phyloP scores from a whole-genome alignment of 2,797 vertebrate species.

The Meriones psammophilus region DNA sequence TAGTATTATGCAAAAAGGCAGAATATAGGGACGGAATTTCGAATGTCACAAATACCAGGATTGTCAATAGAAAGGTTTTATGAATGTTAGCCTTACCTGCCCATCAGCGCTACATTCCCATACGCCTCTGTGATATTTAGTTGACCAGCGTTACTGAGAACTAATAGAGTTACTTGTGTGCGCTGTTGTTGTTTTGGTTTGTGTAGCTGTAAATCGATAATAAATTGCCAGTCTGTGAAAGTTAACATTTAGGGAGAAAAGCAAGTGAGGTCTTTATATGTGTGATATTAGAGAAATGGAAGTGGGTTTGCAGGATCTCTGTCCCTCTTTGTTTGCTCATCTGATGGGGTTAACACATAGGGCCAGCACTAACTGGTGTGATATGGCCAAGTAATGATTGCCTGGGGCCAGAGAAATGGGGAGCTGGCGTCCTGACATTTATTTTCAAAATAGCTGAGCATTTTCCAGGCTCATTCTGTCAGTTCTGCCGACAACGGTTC shows the following conservation, averaged over 20 bases:
- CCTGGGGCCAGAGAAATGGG: conserved; percentile 57
- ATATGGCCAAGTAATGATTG: conserved; percentile 66
- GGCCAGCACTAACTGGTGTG: conserved; percentile 58
- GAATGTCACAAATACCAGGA: background rate
- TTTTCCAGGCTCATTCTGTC: conserved; percentile 79
- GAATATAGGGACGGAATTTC: background rate
- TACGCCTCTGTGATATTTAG: conserved; percentile 51
- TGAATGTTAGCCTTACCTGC: conserved; percentile 1
- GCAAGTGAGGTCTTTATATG: background rate
- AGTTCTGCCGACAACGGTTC: conserved; percentile 79
- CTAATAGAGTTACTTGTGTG: background rate
- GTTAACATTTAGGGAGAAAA: conserved; percentile 12
- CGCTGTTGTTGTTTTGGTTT: background rate
- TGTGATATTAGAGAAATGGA: conserved; percentile 13
- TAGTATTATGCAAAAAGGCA: background rate
- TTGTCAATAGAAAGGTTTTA: background rate
- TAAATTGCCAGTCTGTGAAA: conserved; percentile 34
- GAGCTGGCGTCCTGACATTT: conserved; percentile 82
- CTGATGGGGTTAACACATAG: conserved; percentile 71
- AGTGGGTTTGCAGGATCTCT: conserved; percentile 1
- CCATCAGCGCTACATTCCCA: conserved; percentile 8
- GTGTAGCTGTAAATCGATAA: background rate
- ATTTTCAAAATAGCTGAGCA: conserved; percentile 81
- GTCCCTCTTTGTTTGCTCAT: conserved; percentile 67
- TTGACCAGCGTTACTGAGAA: conserved; percentile 31